A percentile compares a stretch with the other conserved stretches of the same genome.
Evolutionary conservation across 2,888 invertebrate species (phyloP).

Genomic region (Platycnemis pennipes): DNA sequence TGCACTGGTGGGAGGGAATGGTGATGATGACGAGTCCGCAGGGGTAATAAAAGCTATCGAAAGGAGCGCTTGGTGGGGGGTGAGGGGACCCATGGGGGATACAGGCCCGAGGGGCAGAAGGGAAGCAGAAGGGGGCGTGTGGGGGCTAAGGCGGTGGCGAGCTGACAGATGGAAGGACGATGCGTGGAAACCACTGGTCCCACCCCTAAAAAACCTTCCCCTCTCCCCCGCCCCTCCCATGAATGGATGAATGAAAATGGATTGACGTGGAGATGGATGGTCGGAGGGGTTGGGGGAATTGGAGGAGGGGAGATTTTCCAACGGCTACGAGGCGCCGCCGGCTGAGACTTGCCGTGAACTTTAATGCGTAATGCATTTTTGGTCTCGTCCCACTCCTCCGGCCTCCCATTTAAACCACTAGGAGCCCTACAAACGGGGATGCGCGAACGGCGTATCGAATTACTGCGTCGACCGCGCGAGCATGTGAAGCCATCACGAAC

Average conservation of each 20-base stretch:
- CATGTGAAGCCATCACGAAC: slow-evolving; percentile 28
- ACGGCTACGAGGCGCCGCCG: slow-evolving; percentile 27
- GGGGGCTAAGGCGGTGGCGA: background rate
- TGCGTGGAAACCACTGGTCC: slow-evolving; percentile 55
- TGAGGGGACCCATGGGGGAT: background rate
- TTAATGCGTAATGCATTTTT: background rate
- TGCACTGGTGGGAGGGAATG: background rate
- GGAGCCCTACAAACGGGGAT: background rate
- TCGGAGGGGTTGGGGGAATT: too few relatives aligned
- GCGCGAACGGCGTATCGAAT: slow-evolving; percentile 27
- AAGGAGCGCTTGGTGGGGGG: too few relatives aligned
- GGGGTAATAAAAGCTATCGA: slow-evolving; percentile 53
- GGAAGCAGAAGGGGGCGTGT: background rate
- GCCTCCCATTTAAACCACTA: background rate
- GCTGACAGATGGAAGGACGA: slow-evolving; percentile 48
- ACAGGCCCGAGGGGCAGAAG: background rate
- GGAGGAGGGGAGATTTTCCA: background rate
- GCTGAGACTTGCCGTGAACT: slow-evolving; percentile 15
- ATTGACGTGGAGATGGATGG: slow-evolving; percentile 21
- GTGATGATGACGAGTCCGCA: background rate
- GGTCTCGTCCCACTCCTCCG: background rate
- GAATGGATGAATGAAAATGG: slow-evolving; percentile 56
- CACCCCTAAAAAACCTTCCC: background rate
- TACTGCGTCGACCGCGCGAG: background rate
- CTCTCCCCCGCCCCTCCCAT: background rate